These are phyloP conservation scores for Sisyra terminalis DNA, from an alignment of 2,888 invertebrate genomes.

Conservation along the genomic window DNA sequence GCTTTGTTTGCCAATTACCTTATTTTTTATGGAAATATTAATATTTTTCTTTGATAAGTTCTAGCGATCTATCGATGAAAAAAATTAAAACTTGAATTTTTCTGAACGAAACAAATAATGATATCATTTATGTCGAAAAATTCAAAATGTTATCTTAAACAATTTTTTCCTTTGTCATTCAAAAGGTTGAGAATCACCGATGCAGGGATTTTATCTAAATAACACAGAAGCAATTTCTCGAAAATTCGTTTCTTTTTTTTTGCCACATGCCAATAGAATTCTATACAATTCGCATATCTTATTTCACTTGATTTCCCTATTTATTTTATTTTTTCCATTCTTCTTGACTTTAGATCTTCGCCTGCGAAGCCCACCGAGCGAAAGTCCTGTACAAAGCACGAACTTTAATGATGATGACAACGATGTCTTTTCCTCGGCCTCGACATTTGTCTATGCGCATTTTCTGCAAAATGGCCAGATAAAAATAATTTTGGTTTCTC, in stretches of 20 bases:
- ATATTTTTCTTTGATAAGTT: too few relatives aligned
- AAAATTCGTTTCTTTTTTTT: not conserved
- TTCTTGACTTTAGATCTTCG: slow-evolving; percentile 19
- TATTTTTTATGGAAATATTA: too few relatives aligned
- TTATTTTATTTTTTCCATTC: too few relatives aligned
- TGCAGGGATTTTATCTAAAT: not conserved
- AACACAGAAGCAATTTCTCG: not conserved
- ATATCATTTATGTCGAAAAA: not conserved
- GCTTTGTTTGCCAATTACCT: too few relatives aligned
- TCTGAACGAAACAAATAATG: not conserved
- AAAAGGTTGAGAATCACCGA: not conserved
- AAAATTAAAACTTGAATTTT: too few relatives aligned
- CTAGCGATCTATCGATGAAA: too few relatives aligned
- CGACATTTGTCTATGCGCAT: slow-evolving; percentile 1
- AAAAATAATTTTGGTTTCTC: too few relatives aligned
- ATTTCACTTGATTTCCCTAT: not conserved
- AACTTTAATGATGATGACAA: slow-evolving; percentile 17
- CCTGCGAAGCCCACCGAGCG: slow-evolving; percentile 20
- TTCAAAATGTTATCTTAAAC: not conserved
- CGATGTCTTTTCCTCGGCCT: slow-evolving; percentile 15
- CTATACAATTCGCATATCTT: not conserved
- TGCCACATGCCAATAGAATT: not conserved
- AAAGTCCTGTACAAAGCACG: slow-evolving; percentile 14
- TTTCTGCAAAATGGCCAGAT: not conserved
- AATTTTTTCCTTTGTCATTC: not conserved